These are phyloP conservation scores for Isurus oxyrinchus DNA, from an alignment of 2,113 vertebrate species.

Conservation along the genomic window DNA sequence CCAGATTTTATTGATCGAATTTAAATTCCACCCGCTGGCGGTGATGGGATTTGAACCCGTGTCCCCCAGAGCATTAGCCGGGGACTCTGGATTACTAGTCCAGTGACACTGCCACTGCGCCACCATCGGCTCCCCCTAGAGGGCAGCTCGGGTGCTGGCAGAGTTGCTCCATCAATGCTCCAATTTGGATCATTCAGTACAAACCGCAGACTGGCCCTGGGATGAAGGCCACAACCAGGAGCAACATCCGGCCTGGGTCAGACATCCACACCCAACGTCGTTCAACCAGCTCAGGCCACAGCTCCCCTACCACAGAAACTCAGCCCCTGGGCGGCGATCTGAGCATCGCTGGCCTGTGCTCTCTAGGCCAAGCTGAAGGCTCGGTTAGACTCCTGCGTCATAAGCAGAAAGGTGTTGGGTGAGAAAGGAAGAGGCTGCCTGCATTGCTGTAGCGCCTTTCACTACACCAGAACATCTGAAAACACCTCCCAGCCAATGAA, in stretches of 20 bases:
- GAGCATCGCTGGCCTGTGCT: not conserved
- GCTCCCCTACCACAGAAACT: not conserved
- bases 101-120: no score
- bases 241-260: conserved; percentile 48
- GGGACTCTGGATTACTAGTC: no score
- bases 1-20: no score
- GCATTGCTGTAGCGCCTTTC: not conserved
- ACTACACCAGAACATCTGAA: not conserved
- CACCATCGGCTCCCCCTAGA: no score
- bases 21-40: no score
- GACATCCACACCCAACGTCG: conserved; percentile 15
- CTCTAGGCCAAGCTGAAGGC: not conserved
- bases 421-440: not conserved
- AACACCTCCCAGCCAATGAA: not conserved
- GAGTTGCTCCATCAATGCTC: not conserved
- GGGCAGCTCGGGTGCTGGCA: not conserved
- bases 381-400: not conserved
- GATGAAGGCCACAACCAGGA: conserved; percentile 47
- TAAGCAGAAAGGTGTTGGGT: not conserved
- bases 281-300: not conserved
- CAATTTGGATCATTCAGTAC: conserved; percentile 44
- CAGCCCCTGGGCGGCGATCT: not conserved
- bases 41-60: no score
- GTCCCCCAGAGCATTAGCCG: no score
- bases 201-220: conserved; percentile 39